Evolutionary conservation across 2,888 invertebrate species (phyloP).

Genomic region (Rotaria sp.): DNA sequence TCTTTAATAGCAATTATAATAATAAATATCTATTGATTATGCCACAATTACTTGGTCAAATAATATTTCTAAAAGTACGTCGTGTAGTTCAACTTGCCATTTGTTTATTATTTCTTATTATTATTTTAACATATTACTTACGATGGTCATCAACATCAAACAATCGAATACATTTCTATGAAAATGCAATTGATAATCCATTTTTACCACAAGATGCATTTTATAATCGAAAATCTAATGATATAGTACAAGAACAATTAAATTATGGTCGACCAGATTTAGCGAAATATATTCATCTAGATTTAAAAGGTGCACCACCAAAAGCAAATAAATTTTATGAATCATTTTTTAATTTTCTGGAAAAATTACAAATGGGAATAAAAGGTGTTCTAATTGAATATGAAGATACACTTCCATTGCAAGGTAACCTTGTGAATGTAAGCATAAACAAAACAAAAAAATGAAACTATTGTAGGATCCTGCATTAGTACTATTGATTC

Average conservation of each 20-base stretch:
- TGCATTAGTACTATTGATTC: too few relatives aligned
- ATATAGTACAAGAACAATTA: too few relatives aligned
- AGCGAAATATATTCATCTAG: slow-evolving; percentile 64
- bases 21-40: too few relatives aligned
- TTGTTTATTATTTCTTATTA: neutral
- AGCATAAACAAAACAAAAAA: neutral
- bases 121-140: neutral
- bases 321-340: slow-evolving; percentile 59
- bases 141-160: neutral
- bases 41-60: too few relatives aligned
- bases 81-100: too few relatives aligned
- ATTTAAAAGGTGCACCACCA: slow-evolving; percentile 76
- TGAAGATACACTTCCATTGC: slow-evolving; percentile 79
- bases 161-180: neutral
- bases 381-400: slow-evolving; percentile 74
- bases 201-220: neutral
- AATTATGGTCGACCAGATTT: neutral
- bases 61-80: too few relatives aligned
- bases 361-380: slow-evolving; percentile 58
- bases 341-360: slow-evolving; percentile 53
- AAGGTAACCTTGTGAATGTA: slow-evolving; percentile 60
- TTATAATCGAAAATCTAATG: too few relatives aligned
- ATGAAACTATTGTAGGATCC: too few relatives aligned
- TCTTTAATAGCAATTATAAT: too few relatives aligned
- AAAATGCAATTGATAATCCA: neutral